Percentiles rank a stretch among this genome's conserved stretches.
Conservation (phyloP, 2,888 invertebrate species). For the Epirrhoe tristata region DNA sequence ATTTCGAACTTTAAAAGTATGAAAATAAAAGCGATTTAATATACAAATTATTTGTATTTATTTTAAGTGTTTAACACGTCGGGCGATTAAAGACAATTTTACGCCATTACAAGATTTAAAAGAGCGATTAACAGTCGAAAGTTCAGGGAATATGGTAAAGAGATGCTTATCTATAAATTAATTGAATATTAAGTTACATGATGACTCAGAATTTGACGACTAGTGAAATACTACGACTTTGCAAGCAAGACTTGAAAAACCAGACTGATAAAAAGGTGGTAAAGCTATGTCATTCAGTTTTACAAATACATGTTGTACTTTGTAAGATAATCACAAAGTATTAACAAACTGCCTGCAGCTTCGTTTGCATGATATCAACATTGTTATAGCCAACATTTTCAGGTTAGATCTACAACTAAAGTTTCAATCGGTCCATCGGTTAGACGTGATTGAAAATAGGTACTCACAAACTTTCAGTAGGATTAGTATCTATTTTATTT, state of each 20-base stretch:
- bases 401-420: no score
- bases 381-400: no score
- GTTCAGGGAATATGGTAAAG: constrained; percentile 44
- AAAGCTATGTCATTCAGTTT: not conserved
- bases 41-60: not conserved
- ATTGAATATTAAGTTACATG: constrained; percentile 44
- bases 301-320: no score
- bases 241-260: not conserved
- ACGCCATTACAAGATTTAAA: constrained; percentile 38
- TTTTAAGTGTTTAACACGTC: constrained; percentile 14
- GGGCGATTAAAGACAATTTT: constrained; percentile 33
- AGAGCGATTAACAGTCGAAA: constrained; percentile 34
- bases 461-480: no score
- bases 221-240: not conserved
- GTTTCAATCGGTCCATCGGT: no score
- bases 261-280: not conserved
- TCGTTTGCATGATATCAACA: no score
- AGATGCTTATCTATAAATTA: constrained; percentile 44
- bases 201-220: constrained; percentile 25
- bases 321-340: no score
- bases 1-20: constrained; percentile 7
- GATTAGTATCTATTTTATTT: no score
- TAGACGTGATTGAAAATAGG: no score
- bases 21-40: constrained; percentile 11
- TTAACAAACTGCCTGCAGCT: no score